phyloP scores from a whole-genome alignment of 2,113 vertebrate genomes.

The Pterocles gutturalis region DNA sequence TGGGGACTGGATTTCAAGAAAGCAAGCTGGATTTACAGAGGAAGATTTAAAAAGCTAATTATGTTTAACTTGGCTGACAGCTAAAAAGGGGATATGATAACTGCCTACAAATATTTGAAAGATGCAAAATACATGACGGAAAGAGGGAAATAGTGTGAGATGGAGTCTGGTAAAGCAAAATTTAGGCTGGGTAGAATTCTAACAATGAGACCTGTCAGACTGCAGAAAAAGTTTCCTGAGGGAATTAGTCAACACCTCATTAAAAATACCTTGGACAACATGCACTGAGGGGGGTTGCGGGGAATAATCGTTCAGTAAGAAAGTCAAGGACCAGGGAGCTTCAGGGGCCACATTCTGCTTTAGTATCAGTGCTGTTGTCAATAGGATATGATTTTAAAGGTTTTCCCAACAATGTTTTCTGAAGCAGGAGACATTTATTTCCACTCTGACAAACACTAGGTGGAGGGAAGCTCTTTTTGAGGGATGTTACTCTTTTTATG shows the following conservation, averaged over 20 bases:
- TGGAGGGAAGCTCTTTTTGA: not conserved
- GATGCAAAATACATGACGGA: slow-evolving; percentile 53
- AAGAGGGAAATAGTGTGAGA: slow-evolving; percentile 33
- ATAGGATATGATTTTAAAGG: not conserved
- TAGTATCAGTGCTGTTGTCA: not conserved
- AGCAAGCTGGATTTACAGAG: slow-evolving; percentile 50
- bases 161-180: slow-evolving; percentile 28
- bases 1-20: slow-evolving; percentile 50
- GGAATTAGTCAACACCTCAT: slow-evolving; percentile 42
- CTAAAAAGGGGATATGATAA: slow-evolving; percentile 54
- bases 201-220: slow-evolving; percentile 57
- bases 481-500: not conserved
- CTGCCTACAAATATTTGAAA: slow-evolving; percentile 67
- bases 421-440: not conserved
- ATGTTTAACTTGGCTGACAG: slow-evolving; percentile 66
- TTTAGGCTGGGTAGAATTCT: slow-evolving; percentile 38
- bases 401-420: not conserved
- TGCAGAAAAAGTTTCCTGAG: not conserved
- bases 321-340: not conserved
- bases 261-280: slow-evolving; percentile 38
- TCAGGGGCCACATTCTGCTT: not conserved
- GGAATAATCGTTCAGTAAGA: not conserved
- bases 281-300: not conserved
- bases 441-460: not conserved
- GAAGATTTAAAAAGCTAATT: slow-evolving; percentile 68